Conservation (phyloP, 1,140 invertebrate genomes). For the Probaryconus sp. region DNA sequence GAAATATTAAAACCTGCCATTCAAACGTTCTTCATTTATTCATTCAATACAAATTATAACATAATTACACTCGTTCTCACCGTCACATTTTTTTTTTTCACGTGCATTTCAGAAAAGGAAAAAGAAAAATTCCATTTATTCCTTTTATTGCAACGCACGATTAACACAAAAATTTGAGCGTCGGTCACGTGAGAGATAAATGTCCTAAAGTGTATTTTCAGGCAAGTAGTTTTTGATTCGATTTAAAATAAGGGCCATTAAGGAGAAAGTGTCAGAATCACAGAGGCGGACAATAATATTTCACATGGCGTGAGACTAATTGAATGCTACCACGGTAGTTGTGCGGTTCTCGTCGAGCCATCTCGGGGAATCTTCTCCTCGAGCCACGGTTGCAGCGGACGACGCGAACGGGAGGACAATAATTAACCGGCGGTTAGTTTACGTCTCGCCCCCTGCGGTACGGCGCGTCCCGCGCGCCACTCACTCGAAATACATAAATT, state of each 20-base stretch:
- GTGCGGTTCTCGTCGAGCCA: conserved; percentile 43
- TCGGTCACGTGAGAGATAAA: too few relatives aligned
- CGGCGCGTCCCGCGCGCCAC: conserved; percentile 32
- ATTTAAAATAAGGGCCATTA: conserved; percentile 5
- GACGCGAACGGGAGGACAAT: conserved; percentile 54
- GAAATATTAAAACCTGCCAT: too few relatives aligned
- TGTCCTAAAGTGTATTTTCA: too few relatives aligned
- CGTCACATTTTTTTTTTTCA: too few relatives aligned
- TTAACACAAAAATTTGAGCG: neutral
- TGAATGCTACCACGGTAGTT: conserved; percentile 78
- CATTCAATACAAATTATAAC: too few relatives aligned
- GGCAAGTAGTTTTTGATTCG: conserved; percentile 22
- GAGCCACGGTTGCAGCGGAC: conserved; percentile 49
- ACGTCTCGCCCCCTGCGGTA: conserved; percentile 57
- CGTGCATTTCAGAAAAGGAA: too few relatives aligned
- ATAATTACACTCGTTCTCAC: too few relatives aligned
- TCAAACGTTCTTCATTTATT: too few relatives aligned
- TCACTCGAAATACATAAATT: conserved; percentile 63
- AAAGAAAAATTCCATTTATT: too few relatives aligned
- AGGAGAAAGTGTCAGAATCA: neutral
- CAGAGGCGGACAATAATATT: conserved; percentile 70
- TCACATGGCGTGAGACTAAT: conserved; percentile 76
- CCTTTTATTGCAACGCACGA: too few relatives aligned
- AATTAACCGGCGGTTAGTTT: conserved; percentile 66
- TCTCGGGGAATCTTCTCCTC: conserved; percentile 22